Percentiles rank a stretch among this genome's conserved stretches.
Conservation (phyloP, 2,797 vertebrate species). For the Enteromius trimaculatus region DNA sequence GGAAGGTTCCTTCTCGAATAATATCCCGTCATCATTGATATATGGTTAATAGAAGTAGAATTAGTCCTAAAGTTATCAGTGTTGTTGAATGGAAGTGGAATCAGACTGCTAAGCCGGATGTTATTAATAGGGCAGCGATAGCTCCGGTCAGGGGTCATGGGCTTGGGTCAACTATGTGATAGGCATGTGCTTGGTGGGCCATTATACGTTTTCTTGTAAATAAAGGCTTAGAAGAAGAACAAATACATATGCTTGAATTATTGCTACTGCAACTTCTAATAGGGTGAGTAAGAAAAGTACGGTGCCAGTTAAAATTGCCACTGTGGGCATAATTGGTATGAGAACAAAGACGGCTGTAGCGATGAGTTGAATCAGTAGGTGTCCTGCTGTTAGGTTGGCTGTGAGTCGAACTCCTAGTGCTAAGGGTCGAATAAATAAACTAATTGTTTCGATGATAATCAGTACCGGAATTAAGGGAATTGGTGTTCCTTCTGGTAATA, state of each 20-base stretch:
- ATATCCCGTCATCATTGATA: conserved; percentile 69
- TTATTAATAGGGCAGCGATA: conserved; percentile 56
- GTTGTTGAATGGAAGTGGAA: conserved; percentile 53
- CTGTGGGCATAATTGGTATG: rapidly evolving
- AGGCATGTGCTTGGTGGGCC: conserved; percentile 69
- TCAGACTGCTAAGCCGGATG: conserved; percentile 62
- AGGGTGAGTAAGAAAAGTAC: not conserved
- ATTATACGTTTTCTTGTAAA: conserved; percentile 69
- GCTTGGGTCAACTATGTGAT: conserved; percentile 69
- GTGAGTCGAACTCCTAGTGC: conserved; percentile 63
- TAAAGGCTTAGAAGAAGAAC: conserved; percentile 53
- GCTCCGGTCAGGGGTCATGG: conserved; percentile 63
- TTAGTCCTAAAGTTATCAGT: not conserved
- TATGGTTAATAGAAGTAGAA: not conserved
- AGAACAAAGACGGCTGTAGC: not conserved
- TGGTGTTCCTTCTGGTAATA: conserved; percentile 61
- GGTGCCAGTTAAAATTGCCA: rapidly evolving
- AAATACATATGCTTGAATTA: conserved; percentile 68
- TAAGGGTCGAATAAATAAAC: conserved; percentile 52
- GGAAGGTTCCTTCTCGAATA: conserved; percentile 62
- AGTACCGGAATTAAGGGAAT: not conserved
- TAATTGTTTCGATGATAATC: conserved; percentile 66
- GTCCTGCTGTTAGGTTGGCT: conserved; percentile 56
- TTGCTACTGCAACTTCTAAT: conserved; percentile 45
- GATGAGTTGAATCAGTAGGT: conserved; percentile 37